Evolutionary conservation across 2,888 invertebrate genomes (phyloP), one percentile per base, ranked within the genome.

Genomic region (Tipula confusa): DNA sequence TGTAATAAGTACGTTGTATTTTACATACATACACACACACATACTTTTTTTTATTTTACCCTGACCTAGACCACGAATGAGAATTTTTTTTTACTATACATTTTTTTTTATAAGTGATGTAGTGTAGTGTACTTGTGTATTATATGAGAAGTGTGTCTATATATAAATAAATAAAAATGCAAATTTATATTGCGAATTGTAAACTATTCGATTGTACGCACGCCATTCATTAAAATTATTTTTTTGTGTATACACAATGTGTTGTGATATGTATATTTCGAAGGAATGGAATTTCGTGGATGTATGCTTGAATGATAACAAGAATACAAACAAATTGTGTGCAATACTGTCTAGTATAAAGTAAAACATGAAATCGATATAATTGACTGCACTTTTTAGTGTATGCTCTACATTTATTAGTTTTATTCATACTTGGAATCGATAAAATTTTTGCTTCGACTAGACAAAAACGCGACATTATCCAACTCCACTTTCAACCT

Each of bases 41-140:
- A 38, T 13, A 38, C 38, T 43, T 43, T 43, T 64, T 64, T 9
- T 64, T 64, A 18, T 64, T 24, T 24, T 64, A 24, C 64, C 64
- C 64, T 64, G 64, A 64, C 64, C 64, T 64, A 64, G 64, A 64
- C 64, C 18, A 64, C 24, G 64, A 64, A 64, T 64, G 64, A 64
- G 64, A 24, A 64, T 64, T 64, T n/a, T n/a, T 64, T 38, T 64
- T 64, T 64, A 64, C 64, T 64, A 64, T 24, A 18, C n/a, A 64
- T 4, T 43, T 43, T 43, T 15, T 64, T 64, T 64, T 64, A 24
- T 64, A 64, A 64, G 64, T 64, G 24, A 24, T 64, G 64, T 64
- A 64, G 64, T 64, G 64, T 64, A 64, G 24, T 43, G 43, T 43
- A 43, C 43, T 43, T 43, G 15, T 64, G 64, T 64, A 64, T n/a